Conservation (phyloP, 2,113 vertebrate genomes). For the Tautogolabrus adspersus region DNA sequence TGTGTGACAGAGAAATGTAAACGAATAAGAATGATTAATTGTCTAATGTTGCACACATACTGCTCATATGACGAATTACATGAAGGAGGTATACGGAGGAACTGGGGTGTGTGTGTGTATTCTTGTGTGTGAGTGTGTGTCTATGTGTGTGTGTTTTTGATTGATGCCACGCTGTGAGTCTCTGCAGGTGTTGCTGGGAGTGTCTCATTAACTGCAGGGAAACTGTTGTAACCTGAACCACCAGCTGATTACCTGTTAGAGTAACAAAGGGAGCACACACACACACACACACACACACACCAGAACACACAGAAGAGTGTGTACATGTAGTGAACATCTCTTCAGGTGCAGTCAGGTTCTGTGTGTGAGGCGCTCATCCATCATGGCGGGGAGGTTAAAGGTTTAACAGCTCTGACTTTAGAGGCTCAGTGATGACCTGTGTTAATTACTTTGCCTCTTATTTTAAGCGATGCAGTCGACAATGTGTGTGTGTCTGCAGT, state of each 20-base stretch:
- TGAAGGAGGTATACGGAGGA: too few species aligned
- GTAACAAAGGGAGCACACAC: background rate
- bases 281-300: constrained; percentile 7
- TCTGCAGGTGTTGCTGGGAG: constrained; percentile 20
- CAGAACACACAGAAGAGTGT: background rate
- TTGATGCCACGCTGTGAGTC: constrained; percentile 13
- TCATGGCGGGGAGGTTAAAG: constrained; percentile 17
- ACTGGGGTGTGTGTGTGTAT: constrained; percentile 5
- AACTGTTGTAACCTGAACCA: constrained; percentile 17
- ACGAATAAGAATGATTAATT: too few species aligned
- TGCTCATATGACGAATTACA: too few species aligned
- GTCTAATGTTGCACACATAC: too few species aligned
- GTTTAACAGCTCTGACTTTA: background rate
- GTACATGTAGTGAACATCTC: background rate
- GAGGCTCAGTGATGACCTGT: background rate
- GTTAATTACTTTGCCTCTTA: constrained; percentile 6
- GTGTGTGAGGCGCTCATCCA: background rate
- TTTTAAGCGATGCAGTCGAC: background rate
- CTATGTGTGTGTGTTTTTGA: background rate
- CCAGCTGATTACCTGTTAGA: constrained; percentile 24
- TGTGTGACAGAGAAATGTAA: too few species aligned
- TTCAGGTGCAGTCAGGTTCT: too few species aligned
- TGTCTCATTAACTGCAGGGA: constrained; percentile 49
- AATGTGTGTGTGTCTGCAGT: background rate
- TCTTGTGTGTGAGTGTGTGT: constrained; percentile 1